phyloP scores from a whole-genome alignment of 2,888 invertebrate genomes.

The Blastobasis adustella region DNA sequence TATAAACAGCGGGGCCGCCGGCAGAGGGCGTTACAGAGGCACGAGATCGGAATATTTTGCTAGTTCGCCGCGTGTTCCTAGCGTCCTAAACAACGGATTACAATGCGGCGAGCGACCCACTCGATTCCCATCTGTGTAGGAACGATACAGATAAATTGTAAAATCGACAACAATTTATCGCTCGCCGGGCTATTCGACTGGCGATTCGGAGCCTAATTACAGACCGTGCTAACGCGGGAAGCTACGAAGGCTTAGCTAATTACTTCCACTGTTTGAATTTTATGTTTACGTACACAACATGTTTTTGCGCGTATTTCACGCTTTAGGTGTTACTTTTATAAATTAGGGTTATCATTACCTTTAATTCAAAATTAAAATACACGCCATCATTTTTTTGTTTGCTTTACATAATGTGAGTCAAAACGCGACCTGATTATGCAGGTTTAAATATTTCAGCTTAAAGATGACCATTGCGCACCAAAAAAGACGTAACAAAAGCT shows the following conservation, averaged over 20 bases:
- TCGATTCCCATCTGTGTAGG: conserved; percentile 49
- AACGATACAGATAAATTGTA: conserved; percentile 51
- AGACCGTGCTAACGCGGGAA: not conserved
- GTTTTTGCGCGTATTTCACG: too few relatives aligned
- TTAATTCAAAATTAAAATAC: not conserved
- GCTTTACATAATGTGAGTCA: too few relatives aligned
- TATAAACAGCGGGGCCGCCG: conserved; percentile 70
- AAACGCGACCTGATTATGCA: too few relatives aligned
- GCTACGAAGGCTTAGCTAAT: not conserved
- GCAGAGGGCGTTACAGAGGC: conserved; percentile 66
- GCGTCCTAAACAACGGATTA: conserved; percentile 69
- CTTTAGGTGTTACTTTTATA: too few relatives aligned
- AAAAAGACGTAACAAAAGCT: conserved; percentile 51
- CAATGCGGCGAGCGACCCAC: conserved; percentile 60
- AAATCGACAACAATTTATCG: conserved; percentile 46
- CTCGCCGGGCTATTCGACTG: conserved; percentile 22
- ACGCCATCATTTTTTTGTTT: too few relatives aligned
- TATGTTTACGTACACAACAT: too few relatives aligned
- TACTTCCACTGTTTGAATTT: too few relatives aligned
- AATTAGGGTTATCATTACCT: too few relatives aligned
- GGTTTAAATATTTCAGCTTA: conserved; percentile 19
- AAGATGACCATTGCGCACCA: conserved; percentile 34
- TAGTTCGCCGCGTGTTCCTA: conserved; percentile 35
- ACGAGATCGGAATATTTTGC: conserved; percentile 74
- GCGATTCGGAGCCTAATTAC: too few relatives aligned